Conservation (phyloP, 2,797 vertebrate species). For the Cephalopachus bancanus region DNA sequence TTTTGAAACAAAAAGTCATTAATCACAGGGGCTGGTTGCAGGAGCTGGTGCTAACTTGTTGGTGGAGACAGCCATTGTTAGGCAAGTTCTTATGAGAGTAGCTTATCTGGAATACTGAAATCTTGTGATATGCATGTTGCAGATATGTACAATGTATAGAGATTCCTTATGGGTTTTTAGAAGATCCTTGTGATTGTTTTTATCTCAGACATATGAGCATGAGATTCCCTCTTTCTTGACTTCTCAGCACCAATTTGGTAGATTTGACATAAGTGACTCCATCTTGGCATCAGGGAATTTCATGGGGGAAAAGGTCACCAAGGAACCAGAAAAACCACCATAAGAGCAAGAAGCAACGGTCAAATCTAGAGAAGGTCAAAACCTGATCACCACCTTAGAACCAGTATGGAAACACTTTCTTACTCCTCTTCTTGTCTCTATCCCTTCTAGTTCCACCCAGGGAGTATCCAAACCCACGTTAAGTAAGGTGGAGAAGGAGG, state of each 20-base stretch:
- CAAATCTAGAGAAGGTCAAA: neutral
- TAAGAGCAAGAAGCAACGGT: neutral
- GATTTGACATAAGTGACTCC: neutral
- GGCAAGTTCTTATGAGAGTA: neutral
- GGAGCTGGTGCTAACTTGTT: neutral
- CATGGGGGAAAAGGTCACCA: neutral
- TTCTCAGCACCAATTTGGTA: neutral
- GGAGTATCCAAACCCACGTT: neutral
- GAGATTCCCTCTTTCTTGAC: neutral
- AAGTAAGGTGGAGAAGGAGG: neutral
- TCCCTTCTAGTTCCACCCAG: neutral
- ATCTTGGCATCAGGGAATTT: neutral
- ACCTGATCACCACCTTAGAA: neutral
- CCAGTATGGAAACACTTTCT: neutral
- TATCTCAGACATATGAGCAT: neutral
- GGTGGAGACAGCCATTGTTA: neutral
- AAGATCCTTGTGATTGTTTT: neutral
- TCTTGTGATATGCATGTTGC: neutral
- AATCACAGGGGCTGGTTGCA: neutral
- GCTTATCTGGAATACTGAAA: neutral
- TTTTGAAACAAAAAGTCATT: neutral
- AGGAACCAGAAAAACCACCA: neutral
- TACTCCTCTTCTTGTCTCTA: no score
- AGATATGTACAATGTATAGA: neutral
- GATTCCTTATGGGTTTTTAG: neutral